Evolutionary conservation across 1,140 invertebrate species (phyloP).

Genomic region (Tachypleus tridentatus): DNA sequence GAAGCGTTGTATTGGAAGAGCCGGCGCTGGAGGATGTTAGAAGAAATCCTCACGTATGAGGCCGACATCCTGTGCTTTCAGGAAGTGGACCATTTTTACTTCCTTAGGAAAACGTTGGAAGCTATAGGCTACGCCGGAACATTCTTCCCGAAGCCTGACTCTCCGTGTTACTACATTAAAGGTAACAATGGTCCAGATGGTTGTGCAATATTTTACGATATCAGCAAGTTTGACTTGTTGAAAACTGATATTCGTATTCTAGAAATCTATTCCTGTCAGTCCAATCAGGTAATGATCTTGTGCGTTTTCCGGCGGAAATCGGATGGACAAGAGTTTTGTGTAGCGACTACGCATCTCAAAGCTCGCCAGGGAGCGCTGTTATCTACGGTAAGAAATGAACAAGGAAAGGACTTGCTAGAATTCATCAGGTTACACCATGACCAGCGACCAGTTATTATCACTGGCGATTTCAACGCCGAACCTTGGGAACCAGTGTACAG

Average conservation of each 20-base stretch:
- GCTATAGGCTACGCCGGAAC: constrained; percentile 53
- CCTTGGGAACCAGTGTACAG: constrained; percentile 55
- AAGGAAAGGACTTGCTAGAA: constrained; percentile 55
- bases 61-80: constrained; percentile 63
- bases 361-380: constrained; percentile 54
- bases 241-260: constrained; percentile 47
- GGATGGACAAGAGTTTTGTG: constrained; percentile 47
- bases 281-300: constrained; percentile 47
- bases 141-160: constrained; percentile 65
- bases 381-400: constrained; percentile 55
- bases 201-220: constrained; percentile 60
- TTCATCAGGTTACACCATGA: constrained; percentile 39
- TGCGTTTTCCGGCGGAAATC: constrained; percentile 37
- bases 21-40: constrained; percentile 51
- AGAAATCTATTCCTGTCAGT: constrained; percentile 53
- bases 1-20: constrained; percentile 55
- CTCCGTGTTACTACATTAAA: constrained; percentile 57
- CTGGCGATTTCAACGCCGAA: constrained; percentile 69
- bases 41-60: constrained; percentile 54
- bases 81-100: constrained; percentile 56
- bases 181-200: constrained; percentile 66
- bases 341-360: constrained; percentile 64
- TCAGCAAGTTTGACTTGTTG: constrained; percentile 48
- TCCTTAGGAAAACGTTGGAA: constrained; percentile 46
- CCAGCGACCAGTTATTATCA: constrained; percentile 47